Conservation (phyloP, 1,140 invertebrate species). For the Bombus waltoni region DNA sequence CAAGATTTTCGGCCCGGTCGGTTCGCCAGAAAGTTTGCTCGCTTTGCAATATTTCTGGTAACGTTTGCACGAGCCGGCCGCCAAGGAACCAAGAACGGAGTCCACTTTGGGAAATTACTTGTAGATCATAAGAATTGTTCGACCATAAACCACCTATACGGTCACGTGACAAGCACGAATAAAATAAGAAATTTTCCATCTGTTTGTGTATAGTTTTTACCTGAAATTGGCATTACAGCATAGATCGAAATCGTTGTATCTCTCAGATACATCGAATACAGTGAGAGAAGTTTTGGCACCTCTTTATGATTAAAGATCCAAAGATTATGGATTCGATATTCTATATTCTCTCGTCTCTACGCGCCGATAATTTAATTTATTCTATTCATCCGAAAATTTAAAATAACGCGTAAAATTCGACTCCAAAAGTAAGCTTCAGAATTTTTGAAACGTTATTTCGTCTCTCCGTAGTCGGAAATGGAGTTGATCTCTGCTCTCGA, state of each 20-base stretch:
- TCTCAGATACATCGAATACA: too few species aligned
- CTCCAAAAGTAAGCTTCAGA: not conserved
- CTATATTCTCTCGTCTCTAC: too few species aligned
- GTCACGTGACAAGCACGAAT: not conserved
- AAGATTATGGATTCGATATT: too few species aligned
- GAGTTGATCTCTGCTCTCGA: not conserved
- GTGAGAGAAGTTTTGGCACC: too few species aligned
- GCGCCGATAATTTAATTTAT: too few species aligned
- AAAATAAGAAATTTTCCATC: not conserved
- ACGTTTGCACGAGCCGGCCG: conserved; percentile 3
- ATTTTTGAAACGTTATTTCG: not conserved
- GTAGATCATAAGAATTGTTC: conserved; percentile 58
- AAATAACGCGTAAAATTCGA: too few species aligned
- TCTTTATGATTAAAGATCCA: too few species aligned
- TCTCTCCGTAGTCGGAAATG: too few species aligned
- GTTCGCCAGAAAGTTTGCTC: conserved; percentile 8
- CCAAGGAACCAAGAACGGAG: conserved; percentile 31
- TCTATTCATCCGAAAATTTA: too few species aligned
- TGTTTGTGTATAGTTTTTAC: not conserved
- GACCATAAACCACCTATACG: conserved; percentile 28
- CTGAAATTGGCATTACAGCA: too few species aligned
- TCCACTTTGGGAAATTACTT: conserved; percentile 64
- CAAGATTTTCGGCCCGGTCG: conserved; percentile 7
- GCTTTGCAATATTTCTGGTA: conserved; percentile 16
- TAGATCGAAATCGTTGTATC: too few species aligned